A percentile compares a stretch with the other conserved stretches of the same genome.
Evolutionary conservation across 1,140 invertebrate species (phyloP).

Genomic region (Sminthurinus signatus): DNA sequence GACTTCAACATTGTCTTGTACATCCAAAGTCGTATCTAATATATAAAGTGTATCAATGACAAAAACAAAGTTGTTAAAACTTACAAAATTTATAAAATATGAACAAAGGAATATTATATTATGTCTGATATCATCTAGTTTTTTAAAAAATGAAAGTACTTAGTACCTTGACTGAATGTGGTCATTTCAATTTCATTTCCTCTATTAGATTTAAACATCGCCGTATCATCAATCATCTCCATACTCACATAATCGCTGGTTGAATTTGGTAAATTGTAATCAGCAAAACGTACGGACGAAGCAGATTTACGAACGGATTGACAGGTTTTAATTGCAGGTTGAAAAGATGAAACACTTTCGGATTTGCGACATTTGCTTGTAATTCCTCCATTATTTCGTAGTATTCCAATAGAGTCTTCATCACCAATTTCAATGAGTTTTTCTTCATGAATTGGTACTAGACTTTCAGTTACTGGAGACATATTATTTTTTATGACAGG

Average conservation of each 20-base stretch:
- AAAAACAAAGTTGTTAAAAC: neutral
- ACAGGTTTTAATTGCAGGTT: neutral
- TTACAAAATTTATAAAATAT: neutral
- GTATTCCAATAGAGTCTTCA: slow-evolving; percentile 6
- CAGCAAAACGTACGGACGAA: slow-evolving; percentile 50
- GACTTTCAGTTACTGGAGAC: neutral
- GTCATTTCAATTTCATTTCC: slow-evolving; percentile 7
- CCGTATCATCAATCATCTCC: slow-evolving; percentile 47
- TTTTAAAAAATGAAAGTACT: no score
- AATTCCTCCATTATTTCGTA: no score
- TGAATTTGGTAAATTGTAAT: slow-evolving; percentile 48
- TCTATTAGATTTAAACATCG: no score
- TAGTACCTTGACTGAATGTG: neutral
- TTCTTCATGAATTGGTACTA: slow-evolving; percentile 9
- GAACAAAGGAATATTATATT: neutral
- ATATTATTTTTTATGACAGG: neutral
- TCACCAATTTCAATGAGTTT: slow-evolving; percentile 19
- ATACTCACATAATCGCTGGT: slow-evolving; percentile 72
- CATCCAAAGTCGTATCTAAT: neutral
- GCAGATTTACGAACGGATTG: slow-evolving; percentile 17
- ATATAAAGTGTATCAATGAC: neutral
- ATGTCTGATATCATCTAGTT: no score
- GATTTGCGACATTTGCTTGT: neutral
- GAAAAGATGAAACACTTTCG: slow-evolving; percentile 7
- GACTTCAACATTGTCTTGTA: slow-evolving; percentile 9